A percentile compares a stretch with the other conserved stretches of the same genome.
Conservation (phyloP, 2,113 vertebrate genomes). For the Oxyruncus cristatus region DNA sequence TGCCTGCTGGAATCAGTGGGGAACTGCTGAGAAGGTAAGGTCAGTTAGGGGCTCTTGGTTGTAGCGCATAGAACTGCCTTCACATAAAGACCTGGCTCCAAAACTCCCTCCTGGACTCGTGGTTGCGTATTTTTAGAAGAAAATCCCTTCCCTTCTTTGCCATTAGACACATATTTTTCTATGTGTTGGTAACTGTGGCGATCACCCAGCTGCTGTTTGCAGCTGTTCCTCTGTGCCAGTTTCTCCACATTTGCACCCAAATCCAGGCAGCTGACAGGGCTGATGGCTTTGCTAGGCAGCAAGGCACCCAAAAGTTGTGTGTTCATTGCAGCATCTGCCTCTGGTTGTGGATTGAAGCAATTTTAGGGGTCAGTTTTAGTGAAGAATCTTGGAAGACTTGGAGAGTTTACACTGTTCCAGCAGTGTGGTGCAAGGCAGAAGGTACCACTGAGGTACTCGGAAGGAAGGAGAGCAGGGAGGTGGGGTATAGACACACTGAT, state of each 20-base stretch:
- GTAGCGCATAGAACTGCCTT: background rate
- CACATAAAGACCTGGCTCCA: background rate
- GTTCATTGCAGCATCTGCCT: background rate
- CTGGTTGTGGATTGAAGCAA: background rate
- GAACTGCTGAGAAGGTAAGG: background rate
- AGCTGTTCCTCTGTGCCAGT: background rate
- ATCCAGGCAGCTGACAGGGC: background rate
- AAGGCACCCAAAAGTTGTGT: background rate
- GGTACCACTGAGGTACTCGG: rapidly evolving
- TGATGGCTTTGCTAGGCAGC: background rate
- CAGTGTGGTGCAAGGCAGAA: background rate
- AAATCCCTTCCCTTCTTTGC: background rate
- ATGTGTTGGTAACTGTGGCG: background rate
- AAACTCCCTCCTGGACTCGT: background rate
- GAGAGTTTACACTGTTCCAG: background rate
- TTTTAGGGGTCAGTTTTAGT: background rate
- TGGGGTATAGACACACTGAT: background rate
- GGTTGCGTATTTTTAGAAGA: background rate
- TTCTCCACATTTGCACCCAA: background rate
- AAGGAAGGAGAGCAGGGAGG: background rate
- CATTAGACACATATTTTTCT: background rate
- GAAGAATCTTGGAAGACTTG: background rate
- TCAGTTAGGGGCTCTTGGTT: background rate
- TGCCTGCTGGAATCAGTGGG: background rate
- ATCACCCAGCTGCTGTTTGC: background rate